Percentiles rank a stretch among this genome's conserved stretches.
Conservation (phyloP, 1,140 invertebrate species). For the Prorops nasuta region DNA sequence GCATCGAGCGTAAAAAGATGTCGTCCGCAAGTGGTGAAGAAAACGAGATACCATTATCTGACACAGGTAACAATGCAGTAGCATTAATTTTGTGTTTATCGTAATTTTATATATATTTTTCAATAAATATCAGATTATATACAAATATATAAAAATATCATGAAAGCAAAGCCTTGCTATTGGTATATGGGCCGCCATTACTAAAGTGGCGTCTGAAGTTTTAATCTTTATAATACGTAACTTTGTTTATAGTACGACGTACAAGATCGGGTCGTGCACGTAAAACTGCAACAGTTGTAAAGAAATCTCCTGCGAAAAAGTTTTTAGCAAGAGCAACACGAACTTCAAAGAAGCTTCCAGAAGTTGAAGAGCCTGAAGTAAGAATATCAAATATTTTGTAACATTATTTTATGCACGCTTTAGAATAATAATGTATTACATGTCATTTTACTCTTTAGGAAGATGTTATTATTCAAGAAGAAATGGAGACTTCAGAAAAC, state of each 20-base stretch:
- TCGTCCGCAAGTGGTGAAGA: slow-evolving; percentile 49
- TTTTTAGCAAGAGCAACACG: slow-evolving; percentile 29
- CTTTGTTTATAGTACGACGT: slow-evolving; percentile 31
- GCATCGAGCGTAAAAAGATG: slow-evolving; percentile 28
- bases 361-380: slow-evolving; percentile 34
- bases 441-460: slow-evolving; percentile 6
- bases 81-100: not conserved
- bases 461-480: slow-evolving; percentile 13
- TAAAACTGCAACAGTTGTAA: slow-evolving; percentile 30
- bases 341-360: slow-evolving; percentile 27
- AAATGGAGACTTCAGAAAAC: slow-evolving; percentile 16
- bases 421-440: not conserved
- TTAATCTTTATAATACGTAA: not conserved
- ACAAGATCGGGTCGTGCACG: slow-evolving; percentile 40
- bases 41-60: slow-evolving; percentile 36
- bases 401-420: not conserved
- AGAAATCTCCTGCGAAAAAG: slow-evolving; percentile 41
- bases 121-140: not conserved
- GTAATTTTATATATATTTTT: not conserved
- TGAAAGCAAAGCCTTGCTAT: slow-evolving; percentile 8
- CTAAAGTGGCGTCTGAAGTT: slow-evolving; percentile 31
- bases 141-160: not conserved
- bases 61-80: slow-evolving; percentile 32
- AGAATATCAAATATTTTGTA: not conserved
- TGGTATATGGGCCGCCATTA: slow-evolving; percentile 32